These are phyloP conservation scores for Bufo gargarizans DNA, from an alignment of 2,113 vertebrate genomes.

Conservation along the genomic window DNA sequence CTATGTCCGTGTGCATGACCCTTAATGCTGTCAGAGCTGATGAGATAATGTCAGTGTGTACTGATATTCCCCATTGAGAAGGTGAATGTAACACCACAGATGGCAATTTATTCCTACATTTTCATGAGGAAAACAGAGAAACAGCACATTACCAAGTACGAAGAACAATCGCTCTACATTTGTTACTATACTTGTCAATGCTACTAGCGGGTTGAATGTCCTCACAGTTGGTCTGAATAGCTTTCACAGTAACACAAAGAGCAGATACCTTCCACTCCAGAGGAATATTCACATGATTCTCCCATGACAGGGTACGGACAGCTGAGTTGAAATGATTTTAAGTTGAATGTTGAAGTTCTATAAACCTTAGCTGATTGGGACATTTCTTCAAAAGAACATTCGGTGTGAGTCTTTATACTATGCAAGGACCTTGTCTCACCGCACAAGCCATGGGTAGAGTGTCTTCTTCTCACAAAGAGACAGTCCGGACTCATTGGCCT, in stretches of 20 bases:
- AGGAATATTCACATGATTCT: conserved; percentile 81
- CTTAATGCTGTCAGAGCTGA: too few species aligned
- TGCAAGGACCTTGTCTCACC: conserved; percentile 66
- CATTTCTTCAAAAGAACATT: conserved; percentile 70
- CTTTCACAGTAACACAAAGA: background rate
- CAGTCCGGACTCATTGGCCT: conserved; percentile 74
- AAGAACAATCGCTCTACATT: too few species aligned
- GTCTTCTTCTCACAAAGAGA: conserved; percentile 69
- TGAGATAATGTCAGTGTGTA: too few species aligned
- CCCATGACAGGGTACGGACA: conserved; percentile 77
- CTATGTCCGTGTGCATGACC: too few species aligned
- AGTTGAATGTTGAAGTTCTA: conserved; percentile 73
- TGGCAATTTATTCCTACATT: too few species aligned
- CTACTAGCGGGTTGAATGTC: background rate
- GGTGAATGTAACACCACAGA: too few species aligned
- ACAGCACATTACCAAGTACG: too few species aligned
- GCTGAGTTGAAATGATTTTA: conserved; percentile 80
- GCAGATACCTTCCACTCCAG: conserved; percentile 82
- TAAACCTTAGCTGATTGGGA: conserved; percentile 76
- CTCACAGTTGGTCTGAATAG: background rate
- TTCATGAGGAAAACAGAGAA: too few species aligned
- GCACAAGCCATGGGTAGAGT: conserved; percentile 64
- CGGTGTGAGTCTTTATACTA: conserved; percentile 65
- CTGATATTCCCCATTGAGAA: too few species aligned
- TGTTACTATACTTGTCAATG: too few species aligned